These are phyloP conservation scores for Perizoma flavofasciatum DNA, from an alignment of 2,888 invertebrate genomes.

Conservation along the genomic window DNA sequence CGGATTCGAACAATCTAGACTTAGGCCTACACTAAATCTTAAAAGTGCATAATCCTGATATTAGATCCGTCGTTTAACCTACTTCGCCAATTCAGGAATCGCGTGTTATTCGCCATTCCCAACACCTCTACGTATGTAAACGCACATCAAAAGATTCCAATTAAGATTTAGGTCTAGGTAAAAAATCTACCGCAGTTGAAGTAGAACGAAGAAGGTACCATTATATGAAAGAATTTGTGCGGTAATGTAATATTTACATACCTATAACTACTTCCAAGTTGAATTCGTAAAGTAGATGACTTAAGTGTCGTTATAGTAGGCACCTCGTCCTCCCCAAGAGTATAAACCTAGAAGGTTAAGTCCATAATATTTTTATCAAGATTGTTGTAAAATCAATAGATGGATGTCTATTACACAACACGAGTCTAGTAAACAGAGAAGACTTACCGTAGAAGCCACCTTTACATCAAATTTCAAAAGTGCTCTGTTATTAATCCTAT, in stretches of 20 bases:
- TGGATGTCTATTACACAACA: too few species aligned
- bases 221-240: not conserved
- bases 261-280: conserved; percentile 60
- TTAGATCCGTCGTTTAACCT: conserved; percentile 36
- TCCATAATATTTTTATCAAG: not conserved
- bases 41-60: conserved; percentile 23
- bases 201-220: not conserved
- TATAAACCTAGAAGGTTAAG: conserved; percentile 77
- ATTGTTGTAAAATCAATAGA: conserved; percentile 5
- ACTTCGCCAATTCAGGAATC: conserved; percentile 35
- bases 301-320: conserved; percentile 87
- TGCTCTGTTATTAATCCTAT: conserved; percentile 77
- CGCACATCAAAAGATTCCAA: conserved; percentile 28
- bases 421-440: not conserved
- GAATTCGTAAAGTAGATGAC: conserved; percentile 83
- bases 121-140: conserved; percentile 33
- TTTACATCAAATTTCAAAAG: conserved; percentile 74
- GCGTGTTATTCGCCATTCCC: conserved; percentile 28
- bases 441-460: conserved; percentile 74
- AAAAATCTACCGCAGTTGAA: conserved; percentile 16
- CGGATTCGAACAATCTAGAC: not conserved
- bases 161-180: conserved; percentile 37
- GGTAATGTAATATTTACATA: conserved; percentile 36
- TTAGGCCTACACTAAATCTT: not conserved
- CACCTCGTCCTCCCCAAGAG: conserved; percentile 87